These are phyloP conservation scores for Carcina quercana DNA, from an alignment of 2,888 invertebrate genomes.

Conservation along the genomic window DNA sequence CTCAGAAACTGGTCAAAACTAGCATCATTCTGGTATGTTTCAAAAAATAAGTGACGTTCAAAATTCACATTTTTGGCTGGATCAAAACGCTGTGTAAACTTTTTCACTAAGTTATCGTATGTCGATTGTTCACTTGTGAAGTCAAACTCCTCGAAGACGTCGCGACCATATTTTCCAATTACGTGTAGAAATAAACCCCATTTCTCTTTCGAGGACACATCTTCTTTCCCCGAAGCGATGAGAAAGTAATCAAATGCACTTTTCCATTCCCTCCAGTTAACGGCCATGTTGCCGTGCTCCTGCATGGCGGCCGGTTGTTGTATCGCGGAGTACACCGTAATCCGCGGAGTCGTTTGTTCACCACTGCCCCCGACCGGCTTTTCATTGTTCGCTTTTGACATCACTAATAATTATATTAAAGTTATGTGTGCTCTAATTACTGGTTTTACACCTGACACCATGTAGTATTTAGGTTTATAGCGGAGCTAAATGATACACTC, in stretches of 20 bases:
- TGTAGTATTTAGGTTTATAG: no score
- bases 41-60: conserved; percentile 14
- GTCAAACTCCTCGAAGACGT: conserved; percentile 14
- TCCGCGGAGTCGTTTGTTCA: no score
- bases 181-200: conserved; percentile 17
- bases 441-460: not conserved
- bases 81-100: conserved; percentile 7
- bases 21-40: conserved; percentile 10
- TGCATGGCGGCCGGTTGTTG: conserved; percentile 2
- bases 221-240: conserved; percentile 5
- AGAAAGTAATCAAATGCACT: conserved; percentile 13
- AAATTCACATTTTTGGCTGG: conserved; percentile 13
- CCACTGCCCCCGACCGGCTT: not conserved
- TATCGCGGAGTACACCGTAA: conserved; percentile 2
- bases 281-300: conserved; percentile 1
- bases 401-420: not conserved
- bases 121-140: no score
- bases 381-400: not conserved
- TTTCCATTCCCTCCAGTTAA: conserved; percentile 14
- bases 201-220: conserved; percentile 2
- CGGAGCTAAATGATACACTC: not conserved
- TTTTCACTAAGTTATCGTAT: conserved; percentile 3
- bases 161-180: conserved; percentile 15
- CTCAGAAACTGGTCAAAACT: conserved; percentile 12
- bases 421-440: no score